Evolutionary conservation across 2,888 invertebrate species (phyloP).

Genomic region (Spilarctia lutea): DNA sequence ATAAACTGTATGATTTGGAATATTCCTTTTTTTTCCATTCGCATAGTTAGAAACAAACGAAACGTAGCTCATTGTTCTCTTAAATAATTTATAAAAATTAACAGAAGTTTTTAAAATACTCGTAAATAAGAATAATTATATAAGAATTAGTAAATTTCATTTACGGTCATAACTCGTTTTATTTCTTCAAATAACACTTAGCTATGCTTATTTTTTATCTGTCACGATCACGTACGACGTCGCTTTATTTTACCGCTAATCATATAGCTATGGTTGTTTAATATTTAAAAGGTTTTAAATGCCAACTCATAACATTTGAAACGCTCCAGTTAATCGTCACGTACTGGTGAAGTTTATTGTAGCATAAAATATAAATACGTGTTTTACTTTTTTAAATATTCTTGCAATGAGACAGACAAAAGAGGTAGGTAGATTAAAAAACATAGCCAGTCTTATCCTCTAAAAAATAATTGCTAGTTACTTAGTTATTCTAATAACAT

Average conservation of each 20-base stretch:
- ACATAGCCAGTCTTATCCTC: background rate
- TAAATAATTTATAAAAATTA: background rate
- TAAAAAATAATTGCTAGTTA: too few species aligned
- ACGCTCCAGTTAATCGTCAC: constrained; percentile 1
- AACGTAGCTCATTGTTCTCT: too few species aligned
- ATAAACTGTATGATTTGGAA: background rate
- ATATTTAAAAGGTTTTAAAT: too few species aligned
- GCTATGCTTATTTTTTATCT: background rate
- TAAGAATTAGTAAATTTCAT: background rate
- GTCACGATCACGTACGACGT: too few species aligned
- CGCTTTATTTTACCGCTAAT: background rate
- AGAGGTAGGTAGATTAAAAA: background rate
- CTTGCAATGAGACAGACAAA: background rate
- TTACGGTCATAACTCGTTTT: background rate
- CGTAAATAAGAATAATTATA: background rate
- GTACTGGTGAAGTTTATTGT: background rate
- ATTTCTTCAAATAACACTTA: background rate
- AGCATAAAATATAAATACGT: background rate
- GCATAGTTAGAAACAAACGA: background rate
- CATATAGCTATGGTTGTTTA: background rate
- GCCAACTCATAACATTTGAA: too few species aligned
- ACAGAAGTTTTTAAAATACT: background rate
- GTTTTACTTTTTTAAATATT: background rate
- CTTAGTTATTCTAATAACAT: too few species aligned
- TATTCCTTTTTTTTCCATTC: background rate